Base-by-base conservation (phyloP, 1,140 invertebrate genomes). In the Mycetomoellerius zeteki region DNA sequence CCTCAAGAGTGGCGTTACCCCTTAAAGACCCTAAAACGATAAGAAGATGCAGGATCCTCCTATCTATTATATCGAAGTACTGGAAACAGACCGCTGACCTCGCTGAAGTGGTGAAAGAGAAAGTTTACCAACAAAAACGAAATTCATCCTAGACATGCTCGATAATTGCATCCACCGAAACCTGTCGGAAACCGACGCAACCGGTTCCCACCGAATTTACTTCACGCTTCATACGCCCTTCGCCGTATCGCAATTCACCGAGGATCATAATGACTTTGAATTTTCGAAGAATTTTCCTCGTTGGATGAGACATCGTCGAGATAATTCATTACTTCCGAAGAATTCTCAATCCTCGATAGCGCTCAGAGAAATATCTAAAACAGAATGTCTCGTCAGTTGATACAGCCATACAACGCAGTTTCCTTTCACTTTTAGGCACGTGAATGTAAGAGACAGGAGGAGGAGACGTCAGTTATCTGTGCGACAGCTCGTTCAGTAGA, bases 81-180 rank as follows among this genome's bases (percentile, higher is more conserved):
- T 75, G 33, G 33, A 75, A 75, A 58, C 21, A 14, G n/a, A 58
- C 30, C 1, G 54, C 54, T 14, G 30, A 71, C 27, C 27, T 30
- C 64, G 16, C 21, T 8, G 12, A 27, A 21, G 8, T 19, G 54
- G 24, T 12, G 24, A 60, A 60, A 16, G 52, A 62, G 80, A 73
- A 75, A 72, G 52, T 73, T 60, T 8, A 43, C 5, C 60, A 30
- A 50, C 14, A 52, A 27, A 60, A 58, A 30, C n/a, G 24, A 60
- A 84, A 56, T 81, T 16, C 54, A 62, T 75, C 43, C 69, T 84
- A 84, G 80, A 84, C 43, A 12, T 84, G 65, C 30, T 43, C 50
- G 16, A 84, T 84, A 84, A 84, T 73, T 84, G n/a, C n/a, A 75
- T 75, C 69, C 37, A 43, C 24, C 52, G 43, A 84, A 84, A 84